Evolutionary conservation across 35 echinoderm and acorn worm species (phyloP), one percentile per base, ranked within the genome.

Genomic region (Heliocidaris erythrogramma): DNA sequence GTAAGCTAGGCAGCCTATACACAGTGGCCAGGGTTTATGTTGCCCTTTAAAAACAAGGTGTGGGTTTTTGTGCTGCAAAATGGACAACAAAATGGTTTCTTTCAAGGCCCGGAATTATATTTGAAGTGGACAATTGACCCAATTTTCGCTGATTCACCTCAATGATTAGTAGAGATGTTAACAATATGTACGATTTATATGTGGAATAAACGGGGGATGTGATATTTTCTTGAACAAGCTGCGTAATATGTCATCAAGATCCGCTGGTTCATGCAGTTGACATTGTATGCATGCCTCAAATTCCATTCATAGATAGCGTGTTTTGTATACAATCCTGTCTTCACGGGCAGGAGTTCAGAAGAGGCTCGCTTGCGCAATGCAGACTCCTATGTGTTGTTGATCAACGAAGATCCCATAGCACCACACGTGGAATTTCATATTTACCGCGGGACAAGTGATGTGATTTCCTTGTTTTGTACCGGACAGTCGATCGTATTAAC

Each of bases 231-330:
- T 78, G 65, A 78, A 78, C 65, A 78, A 78, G 65, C 65, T 78
- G 65, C n/a, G 65, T 78, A 78, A 78, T 27, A 78, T 78, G 65
- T n/a, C 65, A 78, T 78, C 65, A 78, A 89, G 87, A 89, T 47
- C 47, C 13, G 48, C 32, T 10, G 91, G 91, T 92, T 92, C 49
- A 59, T 59, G 27, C 91, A 92, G 31, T 59, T 92, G 48, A 92
- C 91, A 92, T 92, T 92, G 91, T 92, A 48, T 59, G 91, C 91
- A 92, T 92, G 91, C 91, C 91, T 59, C 91, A 92, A 92, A 92
- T 92, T 92, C 91, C 91, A 92, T 92, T 92, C 91, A 92, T 92
- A 92, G 48, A 92, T 59, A 48, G 91, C 31, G 18, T 92, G 91
- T 92, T 92, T 92, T 92, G 91, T 92, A 59, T 92, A 92, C 91